Evolutionary conservation across 2,797 vertebrate genomes (phyloP).

Genomic region (Carapus acus): DNA sequence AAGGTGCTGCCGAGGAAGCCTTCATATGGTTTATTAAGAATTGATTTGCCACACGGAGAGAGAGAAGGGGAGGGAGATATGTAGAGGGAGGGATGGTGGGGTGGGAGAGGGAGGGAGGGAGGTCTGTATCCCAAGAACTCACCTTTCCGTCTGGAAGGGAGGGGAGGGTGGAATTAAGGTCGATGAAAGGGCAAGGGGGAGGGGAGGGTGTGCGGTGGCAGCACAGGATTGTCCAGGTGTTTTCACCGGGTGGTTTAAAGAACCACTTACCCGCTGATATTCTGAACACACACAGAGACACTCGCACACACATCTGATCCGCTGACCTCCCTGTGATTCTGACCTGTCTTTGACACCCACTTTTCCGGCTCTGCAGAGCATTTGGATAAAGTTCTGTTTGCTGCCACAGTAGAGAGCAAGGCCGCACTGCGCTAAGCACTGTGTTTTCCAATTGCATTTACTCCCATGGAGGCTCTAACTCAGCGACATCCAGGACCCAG

Average conservation of each 20-base stretch:
- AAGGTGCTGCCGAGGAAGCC: constrained; percentile 54
- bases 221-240: constrained; percentile 19
- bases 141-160: background rate
- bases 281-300: too few species aligned
- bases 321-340: constrained; percentile 5
- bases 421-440: too few species aligned
- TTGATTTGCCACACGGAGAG: constrained; percentile 58
- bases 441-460: too few species aligned
- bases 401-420: too few species aligned
- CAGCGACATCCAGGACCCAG: too few species aligned
- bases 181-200: constrained; percentile 12
- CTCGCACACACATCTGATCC: too few species aligned
- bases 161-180: constrained; percentile 10
- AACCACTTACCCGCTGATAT: constrained; percentile 9
- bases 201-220: too few species aligned
- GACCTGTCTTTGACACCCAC: constrained; percentile 4
- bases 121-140: background rate
- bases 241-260: constrained; percentile 11
- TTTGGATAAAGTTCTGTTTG: too few species aligned
- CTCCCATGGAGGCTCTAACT: too few species aligned
- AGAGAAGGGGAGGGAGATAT: constrained; percentile 49
- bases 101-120: background rate
- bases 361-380: background rate
- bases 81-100: constrained; percentile 4
- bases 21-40: constrained; percentile 63